phyloP scores from a whole-genome alignment of 2,888 invertebrate species.

The Tortrix viridana region DNA sequence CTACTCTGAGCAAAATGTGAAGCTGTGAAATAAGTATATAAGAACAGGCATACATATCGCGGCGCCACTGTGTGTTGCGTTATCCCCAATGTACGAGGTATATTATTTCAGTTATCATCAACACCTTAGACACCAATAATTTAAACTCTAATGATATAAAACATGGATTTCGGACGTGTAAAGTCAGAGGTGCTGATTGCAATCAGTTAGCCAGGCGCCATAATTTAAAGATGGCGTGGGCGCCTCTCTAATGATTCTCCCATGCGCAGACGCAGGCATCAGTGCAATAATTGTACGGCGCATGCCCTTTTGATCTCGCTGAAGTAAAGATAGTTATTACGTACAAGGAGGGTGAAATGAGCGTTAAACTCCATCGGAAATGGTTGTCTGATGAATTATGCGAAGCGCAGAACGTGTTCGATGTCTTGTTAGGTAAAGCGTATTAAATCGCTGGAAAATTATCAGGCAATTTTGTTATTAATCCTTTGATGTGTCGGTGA shows the following conservation, averaged over 20 bases:
- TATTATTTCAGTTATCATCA: conserved; percentile 9
- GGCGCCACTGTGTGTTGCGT: conserved; percentile 3
- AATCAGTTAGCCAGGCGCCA: conserved; percentile 74
- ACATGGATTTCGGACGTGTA: conserved; percentile 57
- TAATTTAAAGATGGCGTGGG: conserved; percentile 58
- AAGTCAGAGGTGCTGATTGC: conserved; percentile 74
- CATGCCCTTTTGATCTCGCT: conserved; percentile 78
- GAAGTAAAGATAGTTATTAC: conserved; percentile 80
- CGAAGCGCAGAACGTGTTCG: conserved; percentile 71
- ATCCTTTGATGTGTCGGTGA: conserved; percentile 28
- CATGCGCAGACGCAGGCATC: conserved; percentile 64
- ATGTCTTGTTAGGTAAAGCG: conserved; percentile 61
- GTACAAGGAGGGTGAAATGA: conserved; percentile 77
- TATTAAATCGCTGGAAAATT: conserved; percentile 62
- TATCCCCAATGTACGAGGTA: not conserved
- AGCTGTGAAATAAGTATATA: too few relatives aligned
- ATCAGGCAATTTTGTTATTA: conserved; percentile 35
- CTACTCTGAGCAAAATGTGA: too few relatives aligned
- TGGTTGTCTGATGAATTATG: conserved; percentile 76
- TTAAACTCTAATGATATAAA: conserved; percentile 36
- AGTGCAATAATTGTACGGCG: conserved; percentile 77
- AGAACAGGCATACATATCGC: not conserved
- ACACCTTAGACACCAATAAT: conserved; percentile 22
- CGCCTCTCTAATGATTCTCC: conserved; percentile 72
- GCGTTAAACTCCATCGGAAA: conserved; percentile 69